These are phyloP conservation scores for Australoheros facetus DNA, from an alignment of 2,797 vertebrate species.

Conservation along the genomic window DNA sequence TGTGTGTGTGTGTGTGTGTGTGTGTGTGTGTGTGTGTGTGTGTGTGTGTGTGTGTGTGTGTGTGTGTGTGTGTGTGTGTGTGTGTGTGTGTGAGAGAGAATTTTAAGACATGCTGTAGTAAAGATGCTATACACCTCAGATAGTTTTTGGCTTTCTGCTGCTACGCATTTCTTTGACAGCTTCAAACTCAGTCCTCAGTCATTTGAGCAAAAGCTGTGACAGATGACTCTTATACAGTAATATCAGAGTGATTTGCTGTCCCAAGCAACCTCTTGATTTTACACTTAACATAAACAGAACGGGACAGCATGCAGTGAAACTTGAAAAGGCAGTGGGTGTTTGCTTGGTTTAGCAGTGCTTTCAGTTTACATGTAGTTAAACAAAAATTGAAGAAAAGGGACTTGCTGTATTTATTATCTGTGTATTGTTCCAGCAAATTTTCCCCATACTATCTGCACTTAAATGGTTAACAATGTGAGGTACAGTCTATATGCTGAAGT, in stretches of 20 bases:
- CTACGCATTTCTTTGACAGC: background rate
- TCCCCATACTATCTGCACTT: background rate
- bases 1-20: no score
- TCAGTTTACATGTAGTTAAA: background rate
- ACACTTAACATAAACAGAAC: background rate
- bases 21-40: no score
- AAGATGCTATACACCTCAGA: background rate
- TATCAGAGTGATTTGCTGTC: background rate
- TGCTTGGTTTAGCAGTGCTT: background rate
- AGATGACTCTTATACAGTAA: background rate
- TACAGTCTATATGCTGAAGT: background rate
- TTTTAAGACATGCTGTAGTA: background rate
- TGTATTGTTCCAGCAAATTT: background rate
- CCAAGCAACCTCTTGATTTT: background rate
- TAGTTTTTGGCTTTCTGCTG: background rate
- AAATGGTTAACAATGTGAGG: background rate
- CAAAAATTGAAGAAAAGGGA: background rate
- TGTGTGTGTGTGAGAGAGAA: background rate
- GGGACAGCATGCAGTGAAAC: background rate
- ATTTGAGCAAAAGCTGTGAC: background rate
- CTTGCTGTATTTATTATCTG: constrained; percentile 13
- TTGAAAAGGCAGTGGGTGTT: background rate
- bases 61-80: no score
- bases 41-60: no score
- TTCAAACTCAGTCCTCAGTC: background rate